Evolutionary conservation across 2,113 vertebrate species (phyloP), one percentile per base, ranked within the genome.

Genomic region (Hippoglossus stenolepis): DNA sequence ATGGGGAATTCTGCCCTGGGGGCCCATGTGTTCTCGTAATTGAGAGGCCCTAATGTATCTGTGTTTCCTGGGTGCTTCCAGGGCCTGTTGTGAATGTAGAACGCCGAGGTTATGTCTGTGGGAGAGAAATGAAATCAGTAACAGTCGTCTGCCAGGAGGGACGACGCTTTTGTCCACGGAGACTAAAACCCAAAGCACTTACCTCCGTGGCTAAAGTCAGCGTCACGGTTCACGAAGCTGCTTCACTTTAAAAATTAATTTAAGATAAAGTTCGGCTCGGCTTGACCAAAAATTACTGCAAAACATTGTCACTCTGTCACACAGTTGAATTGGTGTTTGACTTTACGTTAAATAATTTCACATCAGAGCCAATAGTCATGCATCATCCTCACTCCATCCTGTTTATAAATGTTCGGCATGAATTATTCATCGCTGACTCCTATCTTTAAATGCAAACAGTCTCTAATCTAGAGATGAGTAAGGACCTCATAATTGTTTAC

Each of bases 21-120:
- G 91, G 91, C 73, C 70, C 49, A 75, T 87, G 86, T 85, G 75
- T 85, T 91, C 84, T 88, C 51, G 82, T 94, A 93, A 94, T 92
- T 90, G 91, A 90, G 87, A 89, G 85, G 85, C 65, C 87, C 75
- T 90, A 89, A 91, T 91, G 86, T 89, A 85, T 77, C 86, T 79
- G 84, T 89, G 90, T 89, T 91, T 90, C 80, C 80, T 70, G 72
- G 84, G 78, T 87, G 91, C 88, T 92, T 91, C 88, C 85, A 80
- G 84, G 80, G 75, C 82, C 81, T 78, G 79, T 85, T 90, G 84
- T 90, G 73, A 87, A 87, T 82, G 85, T 75, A 65, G 75, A 80
- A 84, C 86, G 86, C 80, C 88, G 90, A 90, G 91, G 87, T 90
- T 93, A 85, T 83, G 65, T 77, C 77, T 68, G 43, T 88, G 74